Evolutionary conservation across 2,888 invertebrate species (phyloP).

Genomic region (Ectemnius cavifrons): DNA sequence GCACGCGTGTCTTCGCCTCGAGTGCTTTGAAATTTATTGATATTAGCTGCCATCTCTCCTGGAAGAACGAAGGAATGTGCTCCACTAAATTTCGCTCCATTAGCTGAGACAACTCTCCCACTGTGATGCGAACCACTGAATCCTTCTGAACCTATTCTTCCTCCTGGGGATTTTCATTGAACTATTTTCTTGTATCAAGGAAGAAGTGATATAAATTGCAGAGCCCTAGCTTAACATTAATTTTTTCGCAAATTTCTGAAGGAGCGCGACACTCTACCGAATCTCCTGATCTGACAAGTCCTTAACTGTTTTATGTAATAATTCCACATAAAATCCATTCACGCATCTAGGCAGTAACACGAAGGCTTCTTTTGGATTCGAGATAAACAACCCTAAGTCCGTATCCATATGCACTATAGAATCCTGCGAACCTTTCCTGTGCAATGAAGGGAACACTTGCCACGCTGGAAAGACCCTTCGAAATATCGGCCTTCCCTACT

Average conservation of each 20-base stretch:
- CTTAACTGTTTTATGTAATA: no score
- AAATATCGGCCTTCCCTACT: conserved; percentile 35
- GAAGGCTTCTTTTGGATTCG: no score
- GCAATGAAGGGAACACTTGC: conserved; percentile 49
- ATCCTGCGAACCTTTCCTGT: conserved; percentile 11
- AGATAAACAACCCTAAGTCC: no score
- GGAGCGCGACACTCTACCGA: no score
- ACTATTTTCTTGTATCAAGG: no score
- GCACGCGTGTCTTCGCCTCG: conserved; percentile 58
- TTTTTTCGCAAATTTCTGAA: no score
- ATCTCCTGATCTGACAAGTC: no score
- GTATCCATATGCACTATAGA: neutral
- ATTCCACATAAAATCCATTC: no score
- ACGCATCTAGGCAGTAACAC: no score
- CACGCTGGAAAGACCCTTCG: conserved; percentile 21
- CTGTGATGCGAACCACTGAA: neutral
- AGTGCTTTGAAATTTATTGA: conserved; percentile 54
- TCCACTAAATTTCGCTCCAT: conserved; percentile 31
- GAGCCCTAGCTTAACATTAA: no score
- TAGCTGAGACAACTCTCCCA: conserved; percentile 3
- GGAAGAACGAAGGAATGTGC: conserved; percentile 20
- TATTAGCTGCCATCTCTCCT: conserved; percentile 33
- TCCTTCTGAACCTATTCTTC: neutral
- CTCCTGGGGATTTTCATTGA: no score
- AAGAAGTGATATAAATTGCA: no score